Evolutionary conservation across 2,113 vertebrate species (phyloP).

Genomic region (Chlamydotis undulata): DNA sequence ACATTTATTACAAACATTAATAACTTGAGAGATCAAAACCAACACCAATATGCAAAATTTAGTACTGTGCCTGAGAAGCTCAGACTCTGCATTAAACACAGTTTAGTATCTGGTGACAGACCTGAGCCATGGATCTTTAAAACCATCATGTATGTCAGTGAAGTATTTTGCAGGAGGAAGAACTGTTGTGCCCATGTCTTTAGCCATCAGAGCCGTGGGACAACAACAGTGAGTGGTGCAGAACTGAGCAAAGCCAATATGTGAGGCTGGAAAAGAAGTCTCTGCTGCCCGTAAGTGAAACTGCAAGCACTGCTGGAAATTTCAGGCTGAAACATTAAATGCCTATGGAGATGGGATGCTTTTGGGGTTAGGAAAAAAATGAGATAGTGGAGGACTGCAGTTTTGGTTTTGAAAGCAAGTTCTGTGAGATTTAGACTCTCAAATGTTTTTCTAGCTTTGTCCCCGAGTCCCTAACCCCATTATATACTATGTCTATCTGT

Average conservation of each 20-base stretch:
- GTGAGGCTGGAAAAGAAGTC: not conserved
- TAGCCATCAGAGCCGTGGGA: not conserved
- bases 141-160: accelerated
- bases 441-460: not conserved
- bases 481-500: not conserved
- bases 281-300: not conserved
- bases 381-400: not conserved
- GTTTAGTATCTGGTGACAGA: not conserved
- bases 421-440: not conserved
- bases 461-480: not conserved
- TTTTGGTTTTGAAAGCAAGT: not conserved
- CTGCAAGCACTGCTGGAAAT: not conserved
- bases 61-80: not conserved
- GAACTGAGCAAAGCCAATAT: not conserved
- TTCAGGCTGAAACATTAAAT: not conserved
- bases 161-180: not conserved
- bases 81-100: not conserved
- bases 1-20: not conserved
- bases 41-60: not conserved
- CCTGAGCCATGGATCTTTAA: not conserved
- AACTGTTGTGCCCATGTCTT: not conserved
- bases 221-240: accelerated
- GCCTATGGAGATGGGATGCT: not conserved
- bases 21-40: not conserved
- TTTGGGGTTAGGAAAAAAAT: not conserved